Base-by-base conservation (phyloP, 2,113 vertebrate species). In the Hymenochirus boettgeri region DNA sequence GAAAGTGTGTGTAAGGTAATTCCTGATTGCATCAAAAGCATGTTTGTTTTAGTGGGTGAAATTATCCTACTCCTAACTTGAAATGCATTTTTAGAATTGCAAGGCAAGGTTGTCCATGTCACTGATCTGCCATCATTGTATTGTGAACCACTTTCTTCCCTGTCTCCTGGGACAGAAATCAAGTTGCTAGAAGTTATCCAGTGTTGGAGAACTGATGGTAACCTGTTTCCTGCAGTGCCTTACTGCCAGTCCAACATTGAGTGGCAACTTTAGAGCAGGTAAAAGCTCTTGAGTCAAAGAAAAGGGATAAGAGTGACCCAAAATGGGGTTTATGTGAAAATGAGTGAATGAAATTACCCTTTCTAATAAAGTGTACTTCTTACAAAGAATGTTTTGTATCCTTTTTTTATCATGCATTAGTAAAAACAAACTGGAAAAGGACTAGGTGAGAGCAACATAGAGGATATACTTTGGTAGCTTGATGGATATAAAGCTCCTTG, bases 351-450 rank as follows among this genome's bases (percentile, higher is more conserved):
- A 45, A 45, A 45, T 54, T 10, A 52, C 17, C 9, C 47, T 62
- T 52, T 52, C 47, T 62, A 62, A 35, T 62, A 52, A 62, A 63
- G 51, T 63, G 61, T 63, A 54, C 35, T 63, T 63, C 35, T 45
- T 39, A 21, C 18, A 45, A 45, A 51, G 15, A 51, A 42, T n/a
- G n/a, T 42, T 29, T 2, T 8, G 37, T 54, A 24, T 55, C 39
- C 17, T 26, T 22, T 5, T n/a, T 51, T 61, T 21, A 19, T 54
- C 31, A n/a, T 52, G 29, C 39, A 42, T 42, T 42, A n/a, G 3
- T n/a, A n/a, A n/a, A n/a, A n/a, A n/a, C n/a, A n/a, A n/a, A n/a
- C n/a, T n/a, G n/a, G n/a, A n/a, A n/a, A n/a, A n/a, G n/a, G n/a
- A n/a, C n/a, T n/a, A n/a, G n/a, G n/a, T n/a, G n/a, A n/a, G n/a